Percentiles rank a stretch among this genome's conserved stretches.
Evolutionary conservation across 2,113 vertebrate genomes (phyloP).

Genomic region (Sakesphorus luctuosus): DNA sequence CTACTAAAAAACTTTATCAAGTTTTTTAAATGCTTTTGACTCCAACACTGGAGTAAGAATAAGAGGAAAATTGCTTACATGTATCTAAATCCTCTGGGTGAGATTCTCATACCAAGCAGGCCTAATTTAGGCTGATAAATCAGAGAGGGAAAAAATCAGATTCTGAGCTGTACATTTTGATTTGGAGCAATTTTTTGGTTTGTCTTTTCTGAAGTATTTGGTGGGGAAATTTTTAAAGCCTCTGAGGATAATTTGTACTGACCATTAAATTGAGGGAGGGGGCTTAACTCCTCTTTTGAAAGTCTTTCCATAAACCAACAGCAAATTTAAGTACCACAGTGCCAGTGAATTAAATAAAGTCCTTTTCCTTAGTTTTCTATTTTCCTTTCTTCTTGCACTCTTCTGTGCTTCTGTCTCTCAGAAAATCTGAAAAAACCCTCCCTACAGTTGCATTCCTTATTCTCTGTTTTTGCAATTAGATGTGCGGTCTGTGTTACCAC

Average conservation of each 20-base stretch:
- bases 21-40: not conserved
- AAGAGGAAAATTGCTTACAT: not conserved
- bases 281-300: not conserved
- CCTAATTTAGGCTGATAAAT: constrained; percentile 28
- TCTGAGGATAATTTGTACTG: not conserved
- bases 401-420: not conserved
- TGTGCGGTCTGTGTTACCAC: not conserved
- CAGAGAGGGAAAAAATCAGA: not conserved
- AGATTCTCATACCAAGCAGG: constrained; percentile 3
- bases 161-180: not conserved
- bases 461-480: constrained; percentile 45
- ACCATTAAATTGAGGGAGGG: not conserved
- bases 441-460: not conserved
- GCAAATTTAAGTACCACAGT: not conserved
- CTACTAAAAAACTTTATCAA: not conserved
- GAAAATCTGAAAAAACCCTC: not conserved
- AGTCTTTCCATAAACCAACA: not conserved
- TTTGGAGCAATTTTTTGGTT: not conserved
- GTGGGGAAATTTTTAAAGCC: not conserved
- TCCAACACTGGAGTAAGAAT: not conserved
- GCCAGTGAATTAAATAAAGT: not conserved
- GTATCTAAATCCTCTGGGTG: not conserved
- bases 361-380: not conserved
- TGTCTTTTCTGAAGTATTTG: not conserved
- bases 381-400: not conserved